Base-by-base conservation (phyloP, 1,140 invertebrate genomes). In the Orchesella cincta region DNA sequence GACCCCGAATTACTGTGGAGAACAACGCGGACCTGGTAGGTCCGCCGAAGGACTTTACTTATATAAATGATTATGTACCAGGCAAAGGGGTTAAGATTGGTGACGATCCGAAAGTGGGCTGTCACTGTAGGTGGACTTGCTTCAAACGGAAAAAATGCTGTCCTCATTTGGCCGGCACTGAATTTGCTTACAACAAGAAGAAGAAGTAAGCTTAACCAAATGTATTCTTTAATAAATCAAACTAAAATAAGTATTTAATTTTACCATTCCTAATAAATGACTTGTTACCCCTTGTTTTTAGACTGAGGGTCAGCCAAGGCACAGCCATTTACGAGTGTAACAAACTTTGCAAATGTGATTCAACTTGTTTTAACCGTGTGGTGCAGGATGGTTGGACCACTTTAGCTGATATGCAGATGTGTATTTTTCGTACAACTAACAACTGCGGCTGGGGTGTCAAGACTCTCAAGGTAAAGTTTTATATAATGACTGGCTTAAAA, bases 371-470 rank as follows among this genome's bases (percentile, higher is more conserved):
- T 16, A 98, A 98, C 85, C 87, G 96, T 8, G 92, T 98, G 0
- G 93, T 96, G 0, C 96, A 98, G 84, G 88, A 90, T 31, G 95
- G 95, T 0, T 88, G 1, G 3, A 46, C 3, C 23, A 5, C 2
- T n/a, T 14, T 73, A 12, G n/a, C 5, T 26, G 74, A 82, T 81
- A 86, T 91, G 26, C 91, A 92, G 74, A 84, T 98, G 0, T 91
- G 90, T 79, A 93, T 98, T 64, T 98, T 96, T 83, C 89, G 93
- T 71, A 98, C 96, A 2, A 84, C 85, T 20, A 94, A 96, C 85
- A 93, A 92, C 0, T 89, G 93, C 80, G 96, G 96, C 12, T 98
- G 96, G 96, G 96, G 95, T 2, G 93, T 98, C 0, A 93, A 92
- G 83, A 89, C 94, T 0, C 84, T 92, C 52, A 89, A 92, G 67